Conservation (phyloP, 2,888 invertebrate species). For the Philonicus albiceps region DNA sequence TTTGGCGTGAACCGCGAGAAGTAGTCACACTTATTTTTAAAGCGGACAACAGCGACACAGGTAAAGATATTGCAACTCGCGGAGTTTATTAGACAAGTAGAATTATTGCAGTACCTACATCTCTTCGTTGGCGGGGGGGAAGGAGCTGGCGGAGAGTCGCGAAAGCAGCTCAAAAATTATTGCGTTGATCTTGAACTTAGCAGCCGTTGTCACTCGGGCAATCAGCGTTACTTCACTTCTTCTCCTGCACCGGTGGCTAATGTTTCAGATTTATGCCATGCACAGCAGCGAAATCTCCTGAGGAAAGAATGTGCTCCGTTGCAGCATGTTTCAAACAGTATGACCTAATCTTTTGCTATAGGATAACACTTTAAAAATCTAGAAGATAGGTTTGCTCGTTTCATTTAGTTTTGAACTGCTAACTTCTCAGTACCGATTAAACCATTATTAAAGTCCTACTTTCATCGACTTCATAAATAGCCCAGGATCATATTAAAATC, state of each 20-base stretch:
- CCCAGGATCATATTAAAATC: no score
- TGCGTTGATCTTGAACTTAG: neutral
- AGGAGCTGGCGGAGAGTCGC: neutral
- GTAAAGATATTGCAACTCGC: neutral
- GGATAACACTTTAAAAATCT: neutral
- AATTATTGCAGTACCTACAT: neutral
- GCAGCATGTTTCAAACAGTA: neutral
- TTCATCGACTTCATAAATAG: no score
- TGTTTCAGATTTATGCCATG: neutral
- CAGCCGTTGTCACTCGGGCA: neutral
- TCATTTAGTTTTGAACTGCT: neutral
- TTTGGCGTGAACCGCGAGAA: neutral
- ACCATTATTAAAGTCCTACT: neutral
- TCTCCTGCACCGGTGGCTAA: neutral
- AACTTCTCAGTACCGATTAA: neutral
- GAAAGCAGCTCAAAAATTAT: neutral
- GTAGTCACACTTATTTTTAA: conserved; percentile 22
- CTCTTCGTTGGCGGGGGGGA: neutral
- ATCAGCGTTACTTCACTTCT: neutral
- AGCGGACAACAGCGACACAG: neutral
- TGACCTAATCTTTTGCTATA: neutral
- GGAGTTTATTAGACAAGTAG: neutral
- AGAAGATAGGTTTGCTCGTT: neutral
- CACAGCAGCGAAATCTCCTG: no score
- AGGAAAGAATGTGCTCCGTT: neutral